phyloP scores from a whole-genome alignment of 2,113 vertebrate species.

The Heterotis niloticus region DNA sequence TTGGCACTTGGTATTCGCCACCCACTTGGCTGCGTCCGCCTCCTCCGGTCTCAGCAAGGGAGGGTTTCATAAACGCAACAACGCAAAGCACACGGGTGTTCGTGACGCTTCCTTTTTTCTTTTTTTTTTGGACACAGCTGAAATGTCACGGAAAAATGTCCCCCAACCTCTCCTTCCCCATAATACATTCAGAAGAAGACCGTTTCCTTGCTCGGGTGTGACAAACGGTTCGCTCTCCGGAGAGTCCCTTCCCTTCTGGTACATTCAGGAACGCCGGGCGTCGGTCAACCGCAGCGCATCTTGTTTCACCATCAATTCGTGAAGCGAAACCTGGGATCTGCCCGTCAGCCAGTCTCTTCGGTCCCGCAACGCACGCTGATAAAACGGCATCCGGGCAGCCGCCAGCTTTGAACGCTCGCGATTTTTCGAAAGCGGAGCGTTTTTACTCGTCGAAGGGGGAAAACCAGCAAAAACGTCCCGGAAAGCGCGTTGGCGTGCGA shows the following conservation, averaged over 20 bases:
- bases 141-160: not conserved
- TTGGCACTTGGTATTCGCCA: constrained; percentile 18
- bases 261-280: constrained; percentile 22
- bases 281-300: no score
- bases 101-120: constrained; percentile 7
- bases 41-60: not conserved
- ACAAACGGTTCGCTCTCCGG: not conserved
- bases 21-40: not conserved
- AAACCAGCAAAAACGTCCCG: not conserved
- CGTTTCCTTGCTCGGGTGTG: not conserved
- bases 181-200: constrained; percentile 29
- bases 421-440: not conserved
- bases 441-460: not conserved
- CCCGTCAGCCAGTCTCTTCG: no score
- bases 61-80: not conserved
- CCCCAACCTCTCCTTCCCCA: not conserved
- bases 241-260: not conserved
- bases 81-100: not conserved
- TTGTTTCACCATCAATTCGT: no score
- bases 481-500: not conserved
- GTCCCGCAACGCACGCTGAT: no score
- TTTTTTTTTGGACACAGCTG: constrained; percentile 19
- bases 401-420: not conserved
- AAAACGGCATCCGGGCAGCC: not conserved
- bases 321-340: no score